A percentile compares a stretch with the other conserved stretches of the same genome.
Evolutionary conservation across 2,888 invertebrate genomes (phyloP).

Genomic region (Cerceris rybyensis): DNA sequence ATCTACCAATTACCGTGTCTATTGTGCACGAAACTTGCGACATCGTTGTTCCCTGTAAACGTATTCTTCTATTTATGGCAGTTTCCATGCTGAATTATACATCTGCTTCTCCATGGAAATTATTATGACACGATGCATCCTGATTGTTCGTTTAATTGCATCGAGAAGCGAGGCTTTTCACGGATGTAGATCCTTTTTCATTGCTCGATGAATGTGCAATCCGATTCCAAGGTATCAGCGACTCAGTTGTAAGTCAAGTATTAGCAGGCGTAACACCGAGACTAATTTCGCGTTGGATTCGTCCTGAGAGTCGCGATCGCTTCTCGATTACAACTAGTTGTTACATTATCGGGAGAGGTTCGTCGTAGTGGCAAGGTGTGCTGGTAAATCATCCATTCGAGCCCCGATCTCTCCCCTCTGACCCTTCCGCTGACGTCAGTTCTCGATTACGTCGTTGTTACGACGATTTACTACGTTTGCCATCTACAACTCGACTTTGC

Average conservation of each 20-base stretch:
- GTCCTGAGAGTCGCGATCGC: background rate
- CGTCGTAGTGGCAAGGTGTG: constrained; percentile 28
- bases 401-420: background rate
- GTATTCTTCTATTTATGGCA: too few species aligned
- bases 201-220: too few species aligned
- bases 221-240: background rate
- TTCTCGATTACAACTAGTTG: constrained; percentile 43
- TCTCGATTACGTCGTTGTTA: constrained; percentile 39
- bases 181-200: too few species aligned
- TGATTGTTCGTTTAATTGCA: too few species aligned
- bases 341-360: constrained; percentile 27
- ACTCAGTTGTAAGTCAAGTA: background rate
- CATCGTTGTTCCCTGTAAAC: background rate
- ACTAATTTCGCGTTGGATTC: constrained; percentile 22
- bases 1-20: constrained; percentile 14
- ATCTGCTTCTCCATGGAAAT: too few species aligned
- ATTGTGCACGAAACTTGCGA: background rate
- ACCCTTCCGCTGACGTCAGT: constrained; percentile 37
- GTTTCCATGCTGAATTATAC: too few species aligned
- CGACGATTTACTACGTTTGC: constrained; percentile 26
- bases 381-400: constrained; percentile 12
- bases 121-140: too few species aligned
- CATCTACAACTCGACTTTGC: too few species aligned
- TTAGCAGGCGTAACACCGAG: background rate
- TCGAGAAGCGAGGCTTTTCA: too few species aligned